Conservation (phyloP, 2,113 vertebrate species). For the Tiliqua scincoides region DNA sequence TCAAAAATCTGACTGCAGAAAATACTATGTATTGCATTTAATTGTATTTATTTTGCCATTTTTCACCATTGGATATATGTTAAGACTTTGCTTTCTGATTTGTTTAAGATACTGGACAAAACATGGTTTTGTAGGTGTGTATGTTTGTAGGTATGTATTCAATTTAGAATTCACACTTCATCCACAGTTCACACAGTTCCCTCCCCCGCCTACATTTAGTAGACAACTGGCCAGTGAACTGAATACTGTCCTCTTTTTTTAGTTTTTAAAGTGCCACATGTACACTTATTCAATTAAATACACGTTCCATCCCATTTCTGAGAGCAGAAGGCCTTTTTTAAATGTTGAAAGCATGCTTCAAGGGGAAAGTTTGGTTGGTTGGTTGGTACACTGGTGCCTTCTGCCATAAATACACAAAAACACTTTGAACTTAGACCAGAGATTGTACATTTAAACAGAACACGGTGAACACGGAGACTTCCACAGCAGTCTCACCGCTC, state of each 20-base stretch:
- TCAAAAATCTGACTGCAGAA: constrained; percentile 38
- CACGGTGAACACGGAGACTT: neutral
- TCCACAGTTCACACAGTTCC: neutral
- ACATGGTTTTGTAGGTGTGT: no score
- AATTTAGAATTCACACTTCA: neutral
- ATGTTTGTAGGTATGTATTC: neutral
- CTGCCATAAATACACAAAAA: neutral
- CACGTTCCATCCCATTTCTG: neutral
- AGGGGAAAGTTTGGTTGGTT: no score
- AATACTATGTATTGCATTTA: constrained; percentile 51
- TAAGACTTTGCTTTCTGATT: constrained; percentile 61
- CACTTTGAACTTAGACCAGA: neutral
- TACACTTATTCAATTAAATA: neutral
- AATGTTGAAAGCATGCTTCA: neutral
- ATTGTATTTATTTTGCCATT: constrained; percentile 71
- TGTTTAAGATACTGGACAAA: constrained; percentile 51
- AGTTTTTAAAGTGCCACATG: neutral
- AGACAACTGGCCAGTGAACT: neutral
- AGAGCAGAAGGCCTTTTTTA: constrained; percentile 29
- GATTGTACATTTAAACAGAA: neutral
- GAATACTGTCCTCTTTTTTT: neutral
- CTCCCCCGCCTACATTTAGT: no score
- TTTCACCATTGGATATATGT: constrained; percentile 61
- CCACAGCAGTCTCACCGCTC: neutral
- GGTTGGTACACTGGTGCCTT: neutral